phyloP scores from a whole-genome alignment of 2,888 invertebrate species.

The Thymelicus acteon region DNA sequence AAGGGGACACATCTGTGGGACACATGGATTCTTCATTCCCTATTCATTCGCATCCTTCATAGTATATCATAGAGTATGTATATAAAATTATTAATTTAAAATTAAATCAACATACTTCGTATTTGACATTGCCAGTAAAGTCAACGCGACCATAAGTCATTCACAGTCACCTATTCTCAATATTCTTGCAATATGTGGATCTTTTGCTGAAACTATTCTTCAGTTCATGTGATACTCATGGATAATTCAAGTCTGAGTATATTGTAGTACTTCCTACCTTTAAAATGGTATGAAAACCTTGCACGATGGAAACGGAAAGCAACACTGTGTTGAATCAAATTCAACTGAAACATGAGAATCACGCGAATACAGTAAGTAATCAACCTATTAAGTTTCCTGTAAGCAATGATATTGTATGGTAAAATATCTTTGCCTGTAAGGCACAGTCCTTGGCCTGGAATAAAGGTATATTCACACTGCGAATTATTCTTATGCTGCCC shows the following conservation, averaged over 20 bases:
- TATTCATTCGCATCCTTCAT: neutral
- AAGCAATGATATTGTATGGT: too few relatives aligned
- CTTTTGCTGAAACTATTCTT: constrained; percentile 5
- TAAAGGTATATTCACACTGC: too few relatives aligned
- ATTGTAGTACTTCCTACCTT: neutral
- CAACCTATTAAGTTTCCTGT: neutral
- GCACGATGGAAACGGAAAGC: constrained; percentile 68
- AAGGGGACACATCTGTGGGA: too few relatives aligned
- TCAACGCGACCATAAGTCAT: constrained; percentile 9
- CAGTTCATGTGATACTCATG: constrained; percentile 51
- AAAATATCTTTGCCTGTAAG: too few relatives aligned
- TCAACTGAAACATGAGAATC: constrained; percentile 62
- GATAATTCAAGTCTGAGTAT: constrained; percentile 38
- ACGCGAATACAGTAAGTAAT: constrained; percentile 54
- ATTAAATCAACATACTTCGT: neutral
- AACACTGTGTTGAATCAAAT: constrained; percentile 60
- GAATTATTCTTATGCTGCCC: too few relatives aligned
- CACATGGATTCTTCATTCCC: too few relatives aligned
- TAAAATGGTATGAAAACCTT: constrained; percentile 3
- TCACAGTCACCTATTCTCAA: neutral
- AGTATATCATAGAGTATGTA: neutral
- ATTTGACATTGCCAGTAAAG: neutral
- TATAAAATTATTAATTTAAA: neutral
- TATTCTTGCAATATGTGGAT: constrained; percentile 25
- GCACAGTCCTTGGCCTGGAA: too few relatives aligned